A percentile compares a stretch with the other conserved stretches of the same genome.
Conservation (phyloP, 2,113 vertebrate genomes). For the Odontesthes bonariensis region DNA sequence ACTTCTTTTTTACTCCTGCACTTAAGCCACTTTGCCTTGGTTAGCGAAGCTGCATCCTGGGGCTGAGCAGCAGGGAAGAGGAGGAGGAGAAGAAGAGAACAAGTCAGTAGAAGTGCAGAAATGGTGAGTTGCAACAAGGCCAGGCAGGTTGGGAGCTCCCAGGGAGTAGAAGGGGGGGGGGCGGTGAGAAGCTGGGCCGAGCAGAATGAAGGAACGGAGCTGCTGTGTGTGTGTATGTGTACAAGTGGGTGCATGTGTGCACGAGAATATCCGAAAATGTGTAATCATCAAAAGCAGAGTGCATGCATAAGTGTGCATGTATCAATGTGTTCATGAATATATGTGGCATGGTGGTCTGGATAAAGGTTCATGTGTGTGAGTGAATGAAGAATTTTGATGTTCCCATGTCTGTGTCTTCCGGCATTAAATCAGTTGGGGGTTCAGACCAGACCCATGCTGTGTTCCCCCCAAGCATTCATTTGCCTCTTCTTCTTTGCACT, state of each 20-base stretch:
- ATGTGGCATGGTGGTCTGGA: constrained; percentile 3
- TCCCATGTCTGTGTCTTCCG: constrained; percentile 69
- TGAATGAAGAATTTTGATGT: constrained; percentile 61
- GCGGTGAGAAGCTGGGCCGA: constrained; percentile 34
- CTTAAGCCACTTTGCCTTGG: constrained; percentile 5
- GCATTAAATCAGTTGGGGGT: constrained; percentile 68
- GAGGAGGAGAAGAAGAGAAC: constrained; percentile 21
- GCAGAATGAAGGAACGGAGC: constrained; percentile 25
- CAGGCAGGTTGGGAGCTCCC: constrained; percentile 50
- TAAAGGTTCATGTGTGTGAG: constrained; percentile 20
- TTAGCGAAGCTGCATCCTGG: constrained; percentile 12
- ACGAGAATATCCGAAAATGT: neutral
- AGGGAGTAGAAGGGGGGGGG: constrained; percentile 19
- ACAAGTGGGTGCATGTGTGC: neutral
- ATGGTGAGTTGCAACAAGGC: constrained; percentile 45
- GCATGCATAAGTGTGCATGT: constrained; percentile 28
- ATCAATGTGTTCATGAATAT: constrained; percentile 25
- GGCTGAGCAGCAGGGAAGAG: constrained; percentile 15
- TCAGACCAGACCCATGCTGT: constrained; percentile 72
- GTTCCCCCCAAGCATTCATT: constrained; percentile 70
- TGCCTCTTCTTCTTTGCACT: constrained; percentile 31
- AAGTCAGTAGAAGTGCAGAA: constrained; percentile 24
- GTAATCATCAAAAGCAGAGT: constrained; percentile 36
- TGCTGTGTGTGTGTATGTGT: constrained; percentile 10
- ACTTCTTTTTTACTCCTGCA: constrained; percentile 11